Percentiles rank a stretch among this genome's conserved stretches.
Conservation (phyloP, 2,888 invertebrate genomes). For the Diaprepes abbreviatus region DNA sequence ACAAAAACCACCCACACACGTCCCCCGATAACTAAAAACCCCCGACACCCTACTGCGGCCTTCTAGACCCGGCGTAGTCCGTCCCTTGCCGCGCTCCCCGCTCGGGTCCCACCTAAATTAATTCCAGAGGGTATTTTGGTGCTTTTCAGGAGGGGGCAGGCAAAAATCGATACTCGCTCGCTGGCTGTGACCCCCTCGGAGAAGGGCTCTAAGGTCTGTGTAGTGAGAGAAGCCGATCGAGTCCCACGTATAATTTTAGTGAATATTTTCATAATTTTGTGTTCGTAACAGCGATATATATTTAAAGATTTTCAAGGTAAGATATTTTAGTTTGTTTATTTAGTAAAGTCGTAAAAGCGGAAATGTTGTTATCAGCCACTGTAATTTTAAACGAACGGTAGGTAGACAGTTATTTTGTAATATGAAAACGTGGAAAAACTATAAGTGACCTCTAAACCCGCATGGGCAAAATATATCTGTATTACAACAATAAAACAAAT, state of each 20-base stretch:
- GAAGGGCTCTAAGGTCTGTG: constrained; percentile 25
- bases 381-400: too few relatives aligned
- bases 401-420: too few relatives aligned
- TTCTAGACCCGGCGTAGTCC: constrained; percentile 17
- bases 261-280: constrained; percentile 1
- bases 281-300: neutral
- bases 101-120: constrained; percentile 54
- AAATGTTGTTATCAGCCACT: too few relatives aligned
- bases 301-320: constrained; percentile 1
- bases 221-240: constrained; percentile 19
- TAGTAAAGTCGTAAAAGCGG: too few relatives aligned
- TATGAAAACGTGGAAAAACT: too few relatives aligned
- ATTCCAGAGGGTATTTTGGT: constrained; percentile 59
- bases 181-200: constrained; percentile 57
- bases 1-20: constrained; percentile 28
- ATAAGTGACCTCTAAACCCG: too few relatives aligned
- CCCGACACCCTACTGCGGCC: constrained; percentile 45
- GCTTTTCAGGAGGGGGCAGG: constrained; percentile 61
- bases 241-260: constrained; percentile 5
- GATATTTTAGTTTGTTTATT: constrained; percentile 15
- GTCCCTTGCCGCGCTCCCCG: constrained; percentile 14
- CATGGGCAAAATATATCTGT: too few relatives aligned
- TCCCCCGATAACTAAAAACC: constrained; percentile 41
- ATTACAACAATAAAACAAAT: too few relatives aligned
- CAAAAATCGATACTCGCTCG: constrained; percentile 58